These are phyloP conservation scores for Pangasianodon gigas DNA, from an alignment of 2,113 vertebrate genomes.

Conservation along the genomic window DNA sequence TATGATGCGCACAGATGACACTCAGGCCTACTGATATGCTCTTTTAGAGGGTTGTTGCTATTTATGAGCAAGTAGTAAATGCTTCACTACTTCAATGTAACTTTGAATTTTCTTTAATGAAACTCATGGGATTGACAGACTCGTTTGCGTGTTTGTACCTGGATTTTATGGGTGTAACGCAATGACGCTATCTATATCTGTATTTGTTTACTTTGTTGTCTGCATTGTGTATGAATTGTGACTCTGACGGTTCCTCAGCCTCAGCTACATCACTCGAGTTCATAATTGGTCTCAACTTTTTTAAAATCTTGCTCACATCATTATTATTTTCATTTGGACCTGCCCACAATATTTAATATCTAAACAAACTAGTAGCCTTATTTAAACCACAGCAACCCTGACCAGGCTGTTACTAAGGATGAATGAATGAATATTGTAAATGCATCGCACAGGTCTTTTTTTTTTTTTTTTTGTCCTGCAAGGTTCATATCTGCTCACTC, in stretches of 20 bases:
- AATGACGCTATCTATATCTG: neutral
- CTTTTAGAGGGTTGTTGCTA: neutral
- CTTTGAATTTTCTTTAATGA: neutral
- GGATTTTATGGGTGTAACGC: neutral
- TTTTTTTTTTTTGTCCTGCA: too few species aligned
- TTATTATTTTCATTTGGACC: neutral
- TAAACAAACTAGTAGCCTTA: neutral
- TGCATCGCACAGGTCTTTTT: neutral
- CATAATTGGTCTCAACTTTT: neutral
- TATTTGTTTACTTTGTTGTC: too few species aligned
- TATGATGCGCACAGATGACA: neutral
- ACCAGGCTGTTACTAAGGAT: neutral
- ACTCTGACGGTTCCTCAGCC: neutral
- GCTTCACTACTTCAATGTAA: neutral
- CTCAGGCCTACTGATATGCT: neutral
- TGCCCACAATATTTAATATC: neutral
- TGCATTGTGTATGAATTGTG: neutral
- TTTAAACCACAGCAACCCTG: neutral
- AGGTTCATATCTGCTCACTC: too few species aligned
- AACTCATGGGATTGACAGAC: neutral
- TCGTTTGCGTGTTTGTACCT: neutral
- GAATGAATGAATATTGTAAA: neutral
- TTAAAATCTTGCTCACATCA: neutral
- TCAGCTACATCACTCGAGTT: neutral
- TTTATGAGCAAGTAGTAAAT: neutral